phyloP scores from a whole-genome alignment of 2,888 invertebrate genomes.

The Coenonympha glycerion region DNA sequence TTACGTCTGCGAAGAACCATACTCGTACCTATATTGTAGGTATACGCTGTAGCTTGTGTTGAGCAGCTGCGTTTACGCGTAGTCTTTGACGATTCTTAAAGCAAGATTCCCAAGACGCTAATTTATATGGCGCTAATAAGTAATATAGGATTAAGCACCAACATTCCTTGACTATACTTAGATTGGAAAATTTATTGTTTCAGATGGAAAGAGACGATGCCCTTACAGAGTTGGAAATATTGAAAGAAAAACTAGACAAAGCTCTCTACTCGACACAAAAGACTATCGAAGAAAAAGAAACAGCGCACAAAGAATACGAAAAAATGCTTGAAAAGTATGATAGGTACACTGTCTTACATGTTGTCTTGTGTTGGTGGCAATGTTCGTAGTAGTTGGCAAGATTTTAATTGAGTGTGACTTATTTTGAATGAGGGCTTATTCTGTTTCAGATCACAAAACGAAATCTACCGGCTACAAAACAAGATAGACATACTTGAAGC shows the following conservation, averaged over 20 bases:
- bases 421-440: conserved; percentile 1
- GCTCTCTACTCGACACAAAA: conserved; percentile 87
- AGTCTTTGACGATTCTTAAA: too few species aligned
- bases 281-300: conserved; percentile 90
- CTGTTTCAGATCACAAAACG: conserved; percentile 86
- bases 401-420: conserved; percentile 10
- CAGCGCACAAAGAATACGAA: conserved; percentile 92
- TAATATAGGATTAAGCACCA: too few species aligned
- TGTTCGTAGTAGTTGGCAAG: conserved; percentile 32
- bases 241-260: conserved; percentile 94
- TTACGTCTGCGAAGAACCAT: too few species aligned
- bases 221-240: conserved; percentile 86
- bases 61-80: too few species aligned
- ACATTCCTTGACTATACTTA: too few species aligned
- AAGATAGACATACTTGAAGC: conserved; percentile 91
- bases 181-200: too few species aligned
- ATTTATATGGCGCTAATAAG: too few species aligned
- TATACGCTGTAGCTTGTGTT: too few species aligned
- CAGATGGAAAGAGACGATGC: conserved; percentile 92
- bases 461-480: conserved; percentile 90
- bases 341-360: conserved; percentile 75
- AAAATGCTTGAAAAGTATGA: conserved; percentile 95
- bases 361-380: conserved; percentile 64
- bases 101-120: too few species aligned
- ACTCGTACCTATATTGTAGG: too few species aligned